These are phyloP conservation scores for Yponomeuta malinellus DNA, from an alignment of 2,888 invertebrate genomes.

Conservation along the genomic window DNA sequence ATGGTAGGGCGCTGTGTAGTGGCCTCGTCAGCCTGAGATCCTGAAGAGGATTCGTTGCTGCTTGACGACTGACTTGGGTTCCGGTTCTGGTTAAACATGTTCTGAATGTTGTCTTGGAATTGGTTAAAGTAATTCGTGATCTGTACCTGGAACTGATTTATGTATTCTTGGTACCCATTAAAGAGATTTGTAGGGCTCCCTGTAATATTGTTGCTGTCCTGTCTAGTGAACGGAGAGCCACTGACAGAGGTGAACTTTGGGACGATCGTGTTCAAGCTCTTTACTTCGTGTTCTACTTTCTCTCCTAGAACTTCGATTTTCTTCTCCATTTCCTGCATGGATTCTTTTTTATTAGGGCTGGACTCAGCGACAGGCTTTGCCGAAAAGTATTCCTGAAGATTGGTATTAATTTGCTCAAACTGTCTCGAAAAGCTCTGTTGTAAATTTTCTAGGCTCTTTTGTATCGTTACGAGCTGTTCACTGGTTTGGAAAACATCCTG, in stretches of 20 bases:
- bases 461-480: conserved; percentile 40
- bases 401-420: conserved; percentile 46
- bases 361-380: background rate
- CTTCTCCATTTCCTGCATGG: conserved; percentile 28
- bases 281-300: conserved; percentile 35
- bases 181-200: conserved; percentile 15
- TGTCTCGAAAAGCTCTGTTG: conserved; percentile 43
- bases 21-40: conserved; percentile 28
- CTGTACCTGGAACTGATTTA: conserved; percentile 21
- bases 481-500: conserved; percentile 40
- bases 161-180: conserved; percentile 17
- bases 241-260: background rate
- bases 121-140: conserved; percentile 22
- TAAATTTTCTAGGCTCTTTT: conserved; percentile 42
- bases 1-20: conserved; percentile 22
- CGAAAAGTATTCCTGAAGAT: conserved; percentile 35
- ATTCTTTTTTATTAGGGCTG: background rate
- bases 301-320: conserved; percentile 36
- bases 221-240: too few relatives aligned
- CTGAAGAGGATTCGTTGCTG: conserved; percentile 20
- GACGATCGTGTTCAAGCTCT: background rate
- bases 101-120: conserved; percentile 23
- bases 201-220: background rate
- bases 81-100: conserved; percentile 19
- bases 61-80: conserved; percentile 20